A percentile compares a stretch with the other conserved stretches of the same genome.
These are phyloP conservation scores for Pectinophora gossypiella DNA, from an alignment of 1,140 invertebrate species.

Conservation along the genomic window DNA sequence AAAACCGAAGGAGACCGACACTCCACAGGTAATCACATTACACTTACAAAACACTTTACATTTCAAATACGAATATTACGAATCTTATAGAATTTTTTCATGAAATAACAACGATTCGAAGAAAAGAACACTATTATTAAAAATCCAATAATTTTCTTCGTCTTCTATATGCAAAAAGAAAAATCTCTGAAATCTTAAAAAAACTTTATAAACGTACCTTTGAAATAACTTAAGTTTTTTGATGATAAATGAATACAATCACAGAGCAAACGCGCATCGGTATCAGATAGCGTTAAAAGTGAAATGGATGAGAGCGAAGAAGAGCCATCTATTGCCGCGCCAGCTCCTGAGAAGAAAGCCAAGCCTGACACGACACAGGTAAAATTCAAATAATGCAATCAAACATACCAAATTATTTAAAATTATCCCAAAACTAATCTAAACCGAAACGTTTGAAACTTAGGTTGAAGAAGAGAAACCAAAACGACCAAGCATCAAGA, in stretches of 20 bases:
- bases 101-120: background rate
- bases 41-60: conserved; percentile 23
- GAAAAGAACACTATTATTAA: conserved; percentile 7
- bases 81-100: background rate
- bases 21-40: conserved; percentile 56
- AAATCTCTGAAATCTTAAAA: no score
- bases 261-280: conserved; percentile 58
- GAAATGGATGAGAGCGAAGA: conserved; percentile 56
- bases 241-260: no score
- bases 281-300: conserved; percentile 59
- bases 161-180: no score
- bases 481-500: conserved; percentile 72
- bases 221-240: no score
- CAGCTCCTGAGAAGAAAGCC: conserved; percentile 56
- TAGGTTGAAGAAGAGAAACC: conserved; percentile 61
- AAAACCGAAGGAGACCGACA: conserved; percentile 62
- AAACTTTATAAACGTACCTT: no score
- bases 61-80: background rate
- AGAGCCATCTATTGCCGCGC: conserved; percentile 46
- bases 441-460: conserved; percentile 10
- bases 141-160: no score
- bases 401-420: conserved; percentile 2
- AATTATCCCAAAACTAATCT: background rate
- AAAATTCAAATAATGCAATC: background rate
- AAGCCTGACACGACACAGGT: conserved; percentile 55